A percentile compares a stretch with the other conserved stretches of the same genome.
Evolutionary conservation across 2,113 vertebrate species (phyloP).

Genomic region (Desmodus rotundus): DNA sequence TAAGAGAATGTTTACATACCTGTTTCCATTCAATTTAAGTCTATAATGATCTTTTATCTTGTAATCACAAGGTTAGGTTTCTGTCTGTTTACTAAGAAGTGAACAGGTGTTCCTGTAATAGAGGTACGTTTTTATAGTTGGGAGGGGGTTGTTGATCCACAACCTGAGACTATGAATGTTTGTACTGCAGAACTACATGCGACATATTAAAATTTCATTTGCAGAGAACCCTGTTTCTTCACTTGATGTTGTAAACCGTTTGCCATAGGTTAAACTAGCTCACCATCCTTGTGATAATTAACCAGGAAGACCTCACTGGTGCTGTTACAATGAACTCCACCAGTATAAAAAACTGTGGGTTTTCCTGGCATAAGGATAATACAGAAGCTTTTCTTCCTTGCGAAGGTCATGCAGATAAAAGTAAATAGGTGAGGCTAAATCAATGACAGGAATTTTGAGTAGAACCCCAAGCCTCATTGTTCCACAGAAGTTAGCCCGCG

Average conservation of each 20-base stretch:
- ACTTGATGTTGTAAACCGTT: neutral
- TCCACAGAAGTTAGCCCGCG: fast-evolving
- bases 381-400: neutral
- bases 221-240: neutral
- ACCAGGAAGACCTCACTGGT: neutral
- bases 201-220: neutral
- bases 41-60: neutral
- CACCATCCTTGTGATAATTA: slow-evolving; percentile 17
- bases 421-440: neutral
- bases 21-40: neutral
- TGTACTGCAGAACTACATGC: neutral
- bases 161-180: neutral
- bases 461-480: neutral
- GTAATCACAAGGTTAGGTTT: neutral
- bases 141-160: neutral
- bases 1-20: slow-evolving; percentile 9
- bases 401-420: neutral
- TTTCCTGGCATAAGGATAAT: neutral
- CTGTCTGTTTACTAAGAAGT: slow-evolving; percentile 4
- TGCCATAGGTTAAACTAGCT: neutral
- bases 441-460: neutral
- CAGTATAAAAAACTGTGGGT: neutral
- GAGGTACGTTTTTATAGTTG: neutral
- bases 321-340: neutral
- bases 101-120: neutral